Evolutionary conservation across 1,140 invertebrate genomes (phyloP).

Genomic region (Periplaneta americana): DNA sequence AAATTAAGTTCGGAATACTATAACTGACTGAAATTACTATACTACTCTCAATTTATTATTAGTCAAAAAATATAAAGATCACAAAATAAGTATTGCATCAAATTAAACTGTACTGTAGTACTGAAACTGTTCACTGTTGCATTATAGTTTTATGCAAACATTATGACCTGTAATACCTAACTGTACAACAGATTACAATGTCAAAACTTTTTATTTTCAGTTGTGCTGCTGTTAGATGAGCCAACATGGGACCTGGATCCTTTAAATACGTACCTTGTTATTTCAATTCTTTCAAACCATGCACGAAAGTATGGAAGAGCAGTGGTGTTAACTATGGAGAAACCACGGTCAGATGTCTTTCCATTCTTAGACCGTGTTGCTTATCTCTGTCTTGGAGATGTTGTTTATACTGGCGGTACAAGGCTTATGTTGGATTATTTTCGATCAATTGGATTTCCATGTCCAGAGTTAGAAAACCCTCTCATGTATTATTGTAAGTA

Average conservation of each 20-base stretch:
- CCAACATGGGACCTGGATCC: slow-evolving; percentile 88
- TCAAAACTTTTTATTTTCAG: slow-evolving; percentile 35
- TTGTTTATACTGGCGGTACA: slow-evolving; percentile 86
- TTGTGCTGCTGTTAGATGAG: slow-evolving; percentile 80
- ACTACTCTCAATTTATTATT: too few relatives aligned
- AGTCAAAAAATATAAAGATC: too few relatives aligned
- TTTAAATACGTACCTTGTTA: slow-evolving; percentile 84
- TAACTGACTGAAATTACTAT: too few relatives aligned
- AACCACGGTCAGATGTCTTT: slow-evolving; percentile 87
- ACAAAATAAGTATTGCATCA: too few relatives aligned
- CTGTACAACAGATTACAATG: not conserved
- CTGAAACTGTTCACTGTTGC: too few relatives aligned
- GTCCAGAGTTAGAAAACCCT: slow-evolving; percentile 87
- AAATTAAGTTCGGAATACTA: too few relatives aligned
- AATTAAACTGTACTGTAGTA: too few relatives aligned
- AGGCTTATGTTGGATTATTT: slow-evolving; percentile 88
- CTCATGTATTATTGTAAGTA: slow-evolving; percentile 88
- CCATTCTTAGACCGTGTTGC: slow-evolving; percentile 82
- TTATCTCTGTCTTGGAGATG: slow-evolving; percentile 81
- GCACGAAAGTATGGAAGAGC: slow-evolving; percentile 86
- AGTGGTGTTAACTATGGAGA: slow-evolving; percentile 86
- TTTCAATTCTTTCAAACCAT: slow-evolving; percentile 88
- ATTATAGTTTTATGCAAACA: too few relatives aligned
- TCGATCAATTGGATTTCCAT: slow-evolving; percentile 85
- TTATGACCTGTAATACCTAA: too few relatives aligned